These are phyloP conservation scores for Chaetogeoica ovagalla DNA, from an alignment of 2,888 invertebrate species.

Conservation along the genomic window DNA sequence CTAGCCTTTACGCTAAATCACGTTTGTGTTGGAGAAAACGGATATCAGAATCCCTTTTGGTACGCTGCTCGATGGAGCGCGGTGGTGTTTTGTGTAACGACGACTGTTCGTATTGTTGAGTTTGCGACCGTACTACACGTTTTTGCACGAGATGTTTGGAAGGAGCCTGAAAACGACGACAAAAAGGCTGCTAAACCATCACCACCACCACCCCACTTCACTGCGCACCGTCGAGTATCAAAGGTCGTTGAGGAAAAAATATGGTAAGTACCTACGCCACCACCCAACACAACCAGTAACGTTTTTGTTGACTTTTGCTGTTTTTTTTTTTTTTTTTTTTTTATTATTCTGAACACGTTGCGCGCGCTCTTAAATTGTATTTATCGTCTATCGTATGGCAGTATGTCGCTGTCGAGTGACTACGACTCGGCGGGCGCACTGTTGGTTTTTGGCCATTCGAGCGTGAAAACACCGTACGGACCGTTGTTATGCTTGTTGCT, in stretches of 20 bases:
- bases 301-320: slow-evolving; percentile 27
- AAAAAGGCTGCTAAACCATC: slow-evolving; percentile 25
- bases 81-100: slow-evolving; percentile 11
- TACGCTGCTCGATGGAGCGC: slow-evolving; percentile 19
- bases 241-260: slow-evolving; percentile 49
- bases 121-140: background rate
- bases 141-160: slow-evolving; percentile 20
- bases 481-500: no score
- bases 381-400: background rate
- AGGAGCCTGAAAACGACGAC: slow-evolving; percentile 39
- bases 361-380: background rate
- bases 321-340: background rate
- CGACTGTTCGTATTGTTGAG: background rate
- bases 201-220: slow-evolving; percentile 25
- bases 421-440: background rate
- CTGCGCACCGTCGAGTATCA: slow-evolving; percentile 29
- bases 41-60: background rate
- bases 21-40: background rate
- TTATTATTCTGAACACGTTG: background rate
- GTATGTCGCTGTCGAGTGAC: background rate
- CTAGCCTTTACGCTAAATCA: background rate
- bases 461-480: background rate
- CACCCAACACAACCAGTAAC: background rate
- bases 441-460: background rate
- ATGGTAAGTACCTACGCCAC: slow-evolving; percentile 16